Base-by-base conservation (phyloP, 2,888 invertebrate species). In the Dimorphilus gyrociliatus region DNA sequence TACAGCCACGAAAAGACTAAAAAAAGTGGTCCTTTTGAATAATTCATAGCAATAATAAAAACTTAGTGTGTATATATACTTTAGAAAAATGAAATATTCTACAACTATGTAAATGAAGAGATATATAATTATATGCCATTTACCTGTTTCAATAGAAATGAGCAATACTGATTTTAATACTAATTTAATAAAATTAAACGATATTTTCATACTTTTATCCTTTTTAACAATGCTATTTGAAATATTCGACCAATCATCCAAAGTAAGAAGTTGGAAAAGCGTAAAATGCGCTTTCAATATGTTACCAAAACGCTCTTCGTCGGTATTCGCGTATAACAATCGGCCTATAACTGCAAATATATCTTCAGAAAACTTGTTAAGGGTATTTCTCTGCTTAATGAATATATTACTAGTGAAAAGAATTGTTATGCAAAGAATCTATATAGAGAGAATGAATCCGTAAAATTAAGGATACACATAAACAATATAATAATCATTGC, bases 321-420 rank as follows among this genome's bases (percentile, higher is more conserved):
- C 46, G 7, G 34, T 32, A 23, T 45, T 40, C 8, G 36, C 39
- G 31, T 51, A 55, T n/a, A 55, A 25, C 8, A 46, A 51, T 23
- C 50, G 35, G 1, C 55, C 55, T 25, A 55, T 43, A 8, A 55
- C 52, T 14, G 55, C 50, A 39, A 56, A 56, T 29, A 54, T 53
- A 40, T 51, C 42, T 42, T 23, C 23, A 7, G 14, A 6, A 7
- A 34, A 30, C 12, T 7, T n/a, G 10, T n/a, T n/a, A n/a, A n/a
- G n/a, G n/a, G n/a, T n/a, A n/a, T n/a, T n/a, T n/a, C n/a, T n/a
- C n/a, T n/a, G n/a, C n/a, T n/a, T n/a, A n/a, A n/a, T n/a, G n/a
- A n/a, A n/a, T n/a, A n/a, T n/a, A n/a, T n/a, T n/a, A n/a, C n/a
- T n/a, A n/a, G n/a, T n/a, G n/a, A n/a, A n/a, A n/a, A n/a, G n/a